Conservation (phyloP, 2,888 invertebrate genomes). For the Myopa testacea region DNA sequence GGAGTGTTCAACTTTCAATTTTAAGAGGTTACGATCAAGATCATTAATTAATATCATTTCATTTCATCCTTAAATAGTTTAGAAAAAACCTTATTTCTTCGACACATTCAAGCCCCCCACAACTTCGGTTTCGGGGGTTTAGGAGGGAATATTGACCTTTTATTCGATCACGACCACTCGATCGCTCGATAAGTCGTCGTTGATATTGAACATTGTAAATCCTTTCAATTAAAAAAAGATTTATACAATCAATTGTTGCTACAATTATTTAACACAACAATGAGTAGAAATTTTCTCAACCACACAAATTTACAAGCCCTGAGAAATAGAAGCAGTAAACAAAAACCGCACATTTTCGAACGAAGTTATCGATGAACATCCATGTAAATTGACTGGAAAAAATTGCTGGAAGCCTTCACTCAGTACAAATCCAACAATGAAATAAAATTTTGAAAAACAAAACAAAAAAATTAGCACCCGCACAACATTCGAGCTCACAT, state of each 20-base stretch:
- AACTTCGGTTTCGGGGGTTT: too few species aligned
- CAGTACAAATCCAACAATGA: constrained; percentile 27
- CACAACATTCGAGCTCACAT: constrained; percentile 21
- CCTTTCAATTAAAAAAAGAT: too few species aligned
- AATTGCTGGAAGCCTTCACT: constrained; percentile 26
- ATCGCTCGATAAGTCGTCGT: too few species aligned
- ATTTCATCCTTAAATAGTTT: too few species aligned
- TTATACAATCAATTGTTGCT: too few species aligned
- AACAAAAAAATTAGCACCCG: constrained; percentile 20
- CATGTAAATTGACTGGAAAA: constrained; percentile 44
- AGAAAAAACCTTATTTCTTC: too few species aligned
- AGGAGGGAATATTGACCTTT: too few species aligned
- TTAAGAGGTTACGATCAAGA: not conserved
- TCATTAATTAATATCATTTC: not conserved
- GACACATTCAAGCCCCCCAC: too few species aligned
- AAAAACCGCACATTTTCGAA: not conserved
- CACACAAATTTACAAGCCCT: not conserved
- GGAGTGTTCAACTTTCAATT: constrained; percentile 1
- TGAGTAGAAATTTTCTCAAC: constrained; percentile 23
- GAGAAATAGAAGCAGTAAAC: constrained; percentile 11
- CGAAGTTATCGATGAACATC: constrained; percentile 41
- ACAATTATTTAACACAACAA: not conserved
- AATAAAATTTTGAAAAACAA: constrained; percentile 30
- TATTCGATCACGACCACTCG: too few species aligned
- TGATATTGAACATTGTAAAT: too few species aligned